Base-by-base conservation (phyloP, 2,888 invertebrate species). In the Cosmopolites sordidus region DNA sequence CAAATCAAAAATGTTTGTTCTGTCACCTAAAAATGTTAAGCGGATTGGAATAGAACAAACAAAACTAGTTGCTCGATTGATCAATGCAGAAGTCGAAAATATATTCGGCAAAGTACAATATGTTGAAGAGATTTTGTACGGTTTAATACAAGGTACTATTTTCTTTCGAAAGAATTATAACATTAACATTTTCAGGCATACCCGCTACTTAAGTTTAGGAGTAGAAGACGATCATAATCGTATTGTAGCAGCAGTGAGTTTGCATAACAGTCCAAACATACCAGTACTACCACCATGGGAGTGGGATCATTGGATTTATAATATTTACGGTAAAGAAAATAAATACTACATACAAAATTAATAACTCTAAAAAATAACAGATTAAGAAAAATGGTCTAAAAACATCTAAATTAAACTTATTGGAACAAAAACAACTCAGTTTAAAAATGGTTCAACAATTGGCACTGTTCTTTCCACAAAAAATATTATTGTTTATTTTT, bases 271-370 rank as follows among this genome's bases (percentile, higher is more conserved):
- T 64, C 84, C 85, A 0, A 73, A 80, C 58, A 66, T 83, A 27
- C 79, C 80, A 0, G 71, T 80, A 0, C 68, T 84, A 6, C 76
- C 79, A 17, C 73, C 79, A 3, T 69, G 69, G 46, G 78, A 78
- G 17, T 84, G 84, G 84, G 73, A 76, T 38, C 66, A 73, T n/a
- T 84, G 82, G 75, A 65, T 83, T n/a, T 71, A 73, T 67, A 70
- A 68, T 11, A 75, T 78, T 62, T 84, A 81, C 66, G 62, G 63
- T 9, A 50, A 40, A 40, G 11, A 41, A n/a, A n/a, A n/a, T n/a
- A n/a, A n/a, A n/a, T n/a, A n/a, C n/a, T n/a, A n/a, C n/a, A n/a
- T n/a, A n/a, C n/a, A n/a, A n/a, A n/a, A n/a, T n/a, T n/a, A n/a
- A n/a, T n/a, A n/a, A n/a, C n/a, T n/a, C n/a, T n/a, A n/a, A n/a